Evolutionary conservation across 2,113 vertebrate genomes (phyloP), one percentile per base, ranked within the genome.

Genomic region (Nibea coibor): DNA sequence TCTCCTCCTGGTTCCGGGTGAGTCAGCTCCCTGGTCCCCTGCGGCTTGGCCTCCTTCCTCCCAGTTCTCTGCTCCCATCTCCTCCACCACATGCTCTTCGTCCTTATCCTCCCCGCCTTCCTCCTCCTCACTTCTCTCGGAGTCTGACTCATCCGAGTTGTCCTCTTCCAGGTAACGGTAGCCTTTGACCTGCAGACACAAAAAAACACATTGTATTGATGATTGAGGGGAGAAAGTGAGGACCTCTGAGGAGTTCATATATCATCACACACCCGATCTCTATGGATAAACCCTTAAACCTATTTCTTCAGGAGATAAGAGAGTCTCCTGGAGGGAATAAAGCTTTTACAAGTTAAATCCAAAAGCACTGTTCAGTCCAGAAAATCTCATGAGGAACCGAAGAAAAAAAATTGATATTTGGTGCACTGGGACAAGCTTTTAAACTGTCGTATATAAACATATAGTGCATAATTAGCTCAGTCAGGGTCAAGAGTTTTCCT

Each of bases 81-180:
- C 93, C 11, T 94, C 92, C 0, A 50, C 89, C 28, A 88, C 68
- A 19, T 87, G 86, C 0, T 77, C 54, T 0, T 45, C 56, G 3
- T 82, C 84, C 19, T 72, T 77, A 5, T 20, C 16, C 0, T 64
- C 72, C 0, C 76, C 73, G 3, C 88, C 87, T 7, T 93, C 94
- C 1, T 79, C 73, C 4, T 89, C 87, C 14, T 93, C 94, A 1
- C 78, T 67, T 0, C 7, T 12, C 42, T 89, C 91, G 1, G 91
- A 93, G 51, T 95, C 97, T 0, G 96, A 96, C 89, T 97, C 97
- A 0, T 99, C 98, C 0, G 98, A 99, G 92, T 97, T 94, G 19
- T 98, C 96, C 16, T 97, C 97, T 72, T 98, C 97, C 87, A 99
- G 80, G 91, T 99, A 99, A 67, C 97, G 96, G 89, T 99, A 99